These are phyloP conservation scores for Tragelaphus buxtoni DNA, from an alignment of 2,113 vertebrate species.

Conservation along the genomic window DNA sequence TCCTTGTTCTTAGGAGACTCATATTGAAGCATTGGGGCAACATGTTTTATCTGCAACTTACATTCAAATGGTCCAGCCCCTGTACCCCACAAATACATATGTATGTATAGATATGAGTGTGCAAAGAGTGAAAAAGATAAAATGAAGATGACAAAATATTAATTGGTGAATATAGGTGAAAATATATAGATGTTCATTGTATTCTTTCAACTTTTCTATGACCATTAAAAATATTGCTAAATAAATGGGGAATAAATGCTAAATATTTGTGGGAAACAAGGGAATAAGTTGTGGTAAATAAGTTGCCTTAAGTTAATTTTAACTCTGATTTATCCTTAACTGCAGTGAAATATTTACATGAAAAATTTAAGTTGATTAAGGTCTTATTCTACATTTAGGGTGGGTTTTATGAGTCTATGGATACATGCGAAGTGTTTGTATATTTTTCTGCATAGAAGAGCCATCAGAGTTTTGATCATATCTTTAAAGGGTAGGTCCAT, in stretches of 20 bases:
- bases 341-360: neutral
- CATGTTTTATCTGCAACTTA: neutral
- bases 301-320: conserved; percentile 24
- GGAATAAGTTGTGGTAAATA: neutral
- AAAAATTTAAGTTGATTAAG: conserved; percentile 41
- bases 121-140: neutral
- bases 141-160: neutral
- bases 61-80: neutral
- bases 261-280: neutral
- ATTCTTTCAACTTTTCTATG: neutral
- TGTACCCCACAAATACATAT: neutral
- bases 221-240: conserved; percentile 20
- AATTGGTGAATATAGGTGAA: neutral
- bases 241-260: neutral
- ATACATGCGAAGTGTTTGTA: neutral
- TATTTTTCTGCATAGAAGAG: neutral
- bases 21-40: neutral
- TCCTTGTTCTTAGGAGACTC: neutral
- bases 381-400: neutral
- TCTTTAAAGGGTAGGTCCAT: neutral
- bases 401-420: neutral
- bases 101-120: neutral
- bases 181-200: neutral
- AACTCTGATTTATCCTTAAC: neutral
- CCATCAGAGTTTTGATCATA: neutral